phyloP scores from a whole-genome alignment of 2,888 invertebrate species.

The Synergus japonicus region DNA sequence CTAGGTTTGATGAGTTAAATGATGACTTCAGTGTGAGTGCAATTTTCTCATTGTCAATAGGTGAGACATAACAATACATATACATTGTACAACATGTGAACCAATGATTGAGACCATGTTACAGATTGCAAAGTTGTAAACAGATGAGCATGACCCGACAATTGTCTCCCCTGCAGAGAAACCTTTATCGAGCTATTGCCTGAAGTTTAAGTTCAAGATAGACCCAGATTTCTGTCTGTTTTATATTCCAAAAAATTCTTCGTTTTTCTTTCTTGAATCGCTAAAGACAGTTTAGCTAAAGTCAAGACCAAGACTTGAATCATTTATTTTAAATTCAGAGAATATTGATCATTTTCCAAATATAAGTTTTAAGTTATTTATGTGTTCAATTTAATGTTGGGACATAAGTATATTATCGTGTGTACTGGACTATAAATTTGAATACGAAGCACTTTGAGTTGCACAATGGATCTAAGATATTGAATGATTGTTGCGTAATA shows the following conservation, averaged over 20 bases:
- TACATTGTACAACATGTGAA: not conserved
- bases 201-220: conserved; percentile 28
- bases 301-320: not conserved
- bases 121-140: conserved; percentile 32
- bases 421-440: not conserved
- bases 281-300: no score
- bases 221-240: not conserved
- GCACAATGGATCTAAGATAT: conserved; percentile 3
- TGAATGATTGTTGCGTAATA: conserved; percentile 9
- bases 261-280: no score
- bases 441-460: not conserved
- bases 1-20: conserved; percentile 28
- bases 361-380: not conserved
- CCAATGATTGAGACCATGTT: conserved; percentile 12
- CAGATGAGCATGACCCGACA: conserved; percentile 36
- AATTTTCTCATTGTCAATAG: conserved; percentile 23
- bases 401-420: not conserved
- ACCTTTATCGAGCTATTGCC: conserved; percentile 29
- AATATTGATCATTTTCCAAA: not conserved
- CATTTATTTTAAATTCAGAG: not conserved
- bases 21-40: conserved; percentile 9
- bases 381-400: not conserved
- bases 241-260: not conserved
- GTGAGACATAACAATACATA: not conserved
- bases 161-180: conserved; percentile 51